A percentile compares a stretch with the other conserved stretches of the same genome.
phyloP scores from a whole-genome alignment of 2,888 invertebrate species.

The Cerastis leucographa region DNA sequence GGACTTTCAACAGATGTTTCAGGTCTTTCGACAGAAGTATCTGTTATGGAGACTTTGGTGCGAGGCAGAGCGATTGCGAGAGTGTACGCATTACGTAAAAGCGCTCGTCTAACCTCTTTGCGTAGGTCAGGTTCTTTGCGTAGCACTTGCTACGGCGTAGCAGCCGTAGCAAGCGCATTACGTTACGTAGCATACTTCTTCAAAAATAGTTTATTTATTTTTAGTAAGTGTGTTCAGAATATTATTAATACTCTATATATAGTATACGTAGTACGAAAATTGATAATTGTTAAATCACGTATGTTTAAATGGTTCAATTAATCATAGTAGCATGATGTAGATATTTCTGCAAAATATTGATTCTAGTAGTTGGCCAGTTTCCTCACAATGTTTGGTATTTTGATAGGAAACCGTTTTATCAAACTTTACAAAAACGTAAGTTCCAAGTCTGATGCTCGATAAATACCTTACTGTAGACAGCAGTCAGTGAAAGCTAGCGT shows the following conservation, averaged over 20 bases:
- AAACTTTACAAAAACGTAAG: background rate
- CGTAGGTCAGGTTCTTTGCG: background rate
- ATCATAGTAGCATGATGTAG: background rate
- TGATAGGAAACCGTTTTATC: background rate
- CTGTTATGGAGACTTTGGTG: background rate
- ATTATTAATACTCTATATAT: background rate
- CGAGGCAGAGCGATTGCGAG: background rate
- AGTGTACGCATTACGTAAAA: background rate
- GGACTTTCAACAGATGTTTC: background rate
- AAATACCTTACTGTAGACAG: background rate
- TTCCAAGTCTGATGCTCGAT: background rate
- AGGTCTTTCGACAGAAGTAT: background rate
- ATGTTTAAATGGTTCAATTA: background rate
- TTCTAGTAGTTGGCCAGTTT: background rate
- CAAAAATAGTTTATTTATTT: background rate
- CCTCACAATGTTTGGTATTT: background rate
- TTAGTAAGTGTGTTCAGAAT: background rate
- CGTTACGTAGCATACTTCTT: conserved; percentile 6
- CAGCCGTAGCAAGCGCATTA: background rate
- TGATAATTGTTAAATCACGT: background rate
- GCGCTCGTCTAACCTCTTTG: background rate
- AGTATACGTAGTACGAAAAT: background rate
- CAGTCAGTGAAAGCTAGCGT: background rate
- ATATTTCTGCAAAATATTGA: background rate
- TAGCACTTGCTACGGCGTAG: conserved; percentile 18